These are phyloP conservation scores for Drosophila dunni DNA, from an alignment of 1,140 invertebrate genomes.

Conservation along the genomic window DNA sequence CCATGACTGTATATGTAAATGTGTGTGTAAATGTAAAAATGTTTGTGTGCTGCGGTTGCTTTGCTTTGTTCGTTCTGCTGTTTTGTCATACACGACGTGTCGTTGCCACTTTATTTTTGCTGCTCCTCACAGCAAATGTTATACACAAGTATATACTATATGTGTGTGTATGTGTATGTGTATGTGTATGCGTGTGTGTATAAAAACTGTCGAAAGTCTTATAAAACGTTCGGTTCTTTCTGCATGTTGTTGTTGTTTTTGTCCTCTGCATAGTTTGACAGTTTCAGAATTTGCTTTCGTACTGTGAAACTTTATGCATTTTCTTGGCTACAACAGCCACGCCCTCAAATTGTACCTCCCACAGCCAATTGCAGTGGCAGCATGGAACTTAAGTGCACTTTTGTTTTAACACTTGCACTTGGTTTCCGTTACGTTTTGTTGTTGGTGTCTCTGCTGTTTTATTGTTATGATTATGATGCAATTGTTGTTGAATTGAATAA, in stretches of 20 bases:
- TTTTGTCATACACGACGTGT: not conserved
- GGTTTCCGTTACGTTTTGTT: slow-evolving; percentile 7
- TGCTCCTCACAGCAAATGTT: slow-evolving; percentile 10
- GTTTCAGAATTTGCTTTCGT: slow-evolving; percentile 26
- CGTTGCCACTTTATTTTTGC: not conserved
- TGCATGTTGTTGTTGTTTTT: slow-evolving; percentile 37
- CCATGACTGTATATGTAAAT: not conserved
- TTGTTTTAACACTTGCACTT: slow-evolving; percentile 39
- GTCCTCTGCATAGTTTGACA: slow-evolving; percentile 27
- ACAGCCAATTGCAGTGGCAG: slow-evolving; percentile 1
- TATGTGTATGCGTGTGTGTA: not conserved
- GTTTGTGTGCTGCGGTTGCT: not conserved
- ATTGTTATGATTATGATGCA: slow-evolving; percentile 67
- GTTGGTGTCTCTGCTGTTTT: not conserved
- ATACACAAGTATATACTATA: not conserved
- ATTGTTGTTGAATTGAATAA: slow-evolving; percentile 74
- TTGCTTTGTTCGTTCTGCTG: slow-evolving; percentile 4
- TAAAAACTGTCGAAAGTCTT: slow-evolving; percentile 72
- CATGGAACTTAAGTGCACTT: slow-evolving; percentile 74
- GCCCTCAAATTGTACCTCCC: not conserved
- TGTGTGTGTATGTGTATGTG: not conserved
- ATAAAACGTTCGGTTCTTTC: slow-evolving; percentile 49
- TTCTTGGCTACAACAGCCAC: slow-evolving; percentile 22
- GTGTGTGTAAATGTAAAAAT: not conserved
- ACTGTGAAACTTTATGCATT: slow-evolving; percentile 74